Base-by-base conservation (phyloP, 2,797 vertebrate species). In the Melanotaenia parkinsoni region DNA sequence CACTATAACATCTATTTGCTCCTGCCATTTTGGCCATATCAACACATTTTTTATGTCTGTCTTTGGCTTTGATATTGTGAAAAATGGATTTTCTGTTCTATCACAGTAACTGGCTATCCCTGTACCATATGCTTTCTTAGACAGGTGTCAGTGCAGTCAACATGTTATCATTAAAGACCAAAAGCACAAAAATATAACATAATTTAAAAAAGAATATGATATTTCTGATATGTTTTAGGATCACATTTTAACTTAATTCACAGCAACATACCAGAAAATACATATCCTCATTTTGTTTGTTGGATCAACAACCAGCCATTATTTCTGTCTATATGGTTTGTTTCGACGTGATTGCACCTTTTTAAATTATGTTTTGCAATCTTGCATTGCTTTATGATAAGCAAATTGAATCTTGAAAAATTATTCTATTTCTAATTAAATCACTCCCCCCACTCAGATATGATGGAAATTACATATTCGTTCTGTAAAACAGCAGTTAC, bases 21-120 rank as follows among this genome's bases (percentile, higher is more conserved):
- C 10, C 62, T 51, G 50, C 70, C 67, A 70, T 28, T 2, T 33
- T 82, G 32, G 58, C 67, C 51, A 73, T 67, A 67, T 82, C 73
- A 0, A 77, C 85, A 59, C 32, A 62, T 62, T 74, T 0, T 0
- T 67, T 74, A 76, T 67, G 58, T 43, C 67, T 70, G 47, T 69
- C 20, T 59, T 37, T 51, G 13, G n/a, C 35, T 79, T 74, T 83
- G 61, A 71, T 51, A 47, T 38, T 70, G 32, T 58, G 26, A 40
- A 70, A 76, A 67, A 80, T 66, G 0, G 12, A 82, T 80, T 67
- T 67, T 45, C 51, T 81, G 59, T 43, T 26, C 50, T 28, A 62
- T 53, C 47, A 61, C 18, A 43, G 24, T 37, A 11, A 74, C 66
- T 26, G 67, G 38, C 53, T 11, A n/a, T 28, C 43, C 32, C 11